Percentiles rank a stretch among this genome's conserved stretches.
phyloP scores from a whole-genome alignment of 1,140 invertebrate species.

The Solenopsis invicta region DNA sequence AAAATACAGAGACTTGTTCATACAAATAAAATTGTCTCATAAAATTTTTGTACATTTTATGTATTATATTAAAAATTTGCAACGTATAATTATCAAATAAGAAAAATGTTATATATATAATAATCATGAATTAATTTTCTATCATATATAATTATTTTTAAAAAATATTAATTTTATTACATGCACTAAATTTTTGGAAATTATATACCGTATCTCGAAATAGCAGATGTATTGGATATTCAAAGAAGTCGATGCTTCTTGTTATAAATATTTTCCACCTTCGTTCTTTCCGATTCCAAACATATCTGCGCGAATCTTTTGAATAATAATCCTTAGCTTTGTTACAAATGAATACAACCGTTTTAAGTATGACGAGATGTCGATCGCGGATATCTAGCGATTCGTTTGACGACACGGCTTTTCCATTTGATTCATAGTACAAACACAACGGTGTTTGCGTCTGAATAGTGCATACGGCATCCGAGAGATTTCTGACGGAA shows the following conservation, averaged over 20 bases:
- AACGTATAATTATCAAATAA: not conserved
- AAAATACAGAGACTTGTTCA: not conserved
- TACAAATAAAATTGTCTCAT: not conserved
- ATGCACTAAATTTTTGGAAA: constrained; percentile 10
- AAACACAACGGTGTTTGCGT: constrained; percentile 69
- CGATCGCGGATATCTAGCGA: constrained; percentile 19
- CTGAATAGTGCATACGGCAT: not conserved
- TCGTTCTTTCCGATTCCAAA: constrained; percentile 32
- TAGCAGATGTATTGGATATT: not conserved
- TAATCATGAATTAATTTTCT: not conserved
- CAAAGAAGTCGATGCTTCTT: constrained; percentile 8
- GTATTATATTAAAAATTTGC: not conserved
- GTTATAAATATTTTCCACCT: constrained; percentile 34
- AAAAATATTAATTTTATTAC: not conserved
- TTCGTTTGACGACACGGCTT: constrained; percentile 59
- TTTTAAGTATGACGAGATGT: constrained; percentile 14
- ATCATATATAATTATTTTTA: not conserved
- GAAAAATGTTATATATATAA: not conserved
- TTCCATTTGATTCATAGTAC: constrained; percentile 79
- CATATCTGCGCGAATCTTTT: not conserved
- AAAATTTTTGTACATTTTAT: not conserved
- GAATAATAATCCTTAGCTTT: constrained; percentile 12
- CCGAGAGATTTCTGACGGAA: constrained; percentile 41
- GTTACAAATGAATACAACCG: constrained; percentile 12
- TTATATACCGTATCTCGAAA: not conserved